Conservation (phyloP, 2,888 invertebrate genomes). For the Ceraclea dissimilis region DNA sequence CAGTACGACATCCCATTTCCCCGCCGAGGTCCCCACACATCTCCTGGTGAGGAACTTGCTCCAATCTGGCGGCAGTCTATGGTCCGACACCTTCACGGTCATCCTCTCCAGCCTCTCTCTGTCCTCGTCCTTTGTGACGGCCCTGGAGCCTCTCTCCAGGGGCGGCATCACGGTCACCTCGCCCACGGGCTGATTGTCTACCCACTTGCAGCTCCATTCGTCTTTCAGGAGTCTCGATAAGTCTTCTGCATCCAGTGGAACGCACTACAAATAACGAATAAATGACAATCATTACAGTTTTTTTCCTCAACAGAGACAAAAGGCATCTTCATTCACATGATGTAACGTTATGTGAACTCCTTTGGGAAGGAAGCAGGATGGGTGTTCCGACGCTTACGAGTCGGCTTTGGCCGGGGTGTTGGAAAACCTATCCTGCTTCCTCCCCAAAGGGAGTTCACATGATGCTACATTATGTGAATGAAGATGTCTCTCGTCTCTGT, state of each 20-base stretch:
- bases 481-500: too few species aligned
- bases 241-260: not conserved
- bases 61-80: slow-evolving; percentile 68
- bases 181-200: slow-evolving; percentile 63
- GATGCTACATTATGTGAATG: too few species aligned
- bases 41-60: slow-evolving; percentile 70
- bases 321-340: too few species aligned
- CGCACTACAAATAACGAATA: not conserved
- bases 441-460: too few species aligned
- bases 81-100: slow-evolving; percentile 61
- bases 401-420: too few species aligned
- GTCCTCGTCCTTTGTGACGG: not conserved
- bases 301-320: too few species aligned
- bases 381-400: too few species aligned
- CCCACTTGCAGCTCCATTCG: slow-evolving; percentile 62
- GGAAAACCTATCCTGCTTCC: too few species aligned
- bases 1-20: slow-evolving; percentile 77
- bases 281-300: too few species aligned
- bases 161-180: slow-evolving; percentile 32
- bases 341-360: too few species aligned
- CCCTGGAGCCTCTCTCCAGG: slow-evolving; percentile 3
- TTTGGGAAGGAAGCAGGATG: too few species aligned
- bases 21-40: slow-evolving; percentile 58
- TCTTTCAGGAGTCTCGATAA: slow-evolving; percentile 26
- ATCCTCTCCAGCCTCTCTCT: slow-evolving; percentile 28